Evolutionary conservation across 1,140 invertebrate genomes (phyloP), one percentile per base, ranked within the genome.

Genomic region (Nylanderia fulva): DNA sequence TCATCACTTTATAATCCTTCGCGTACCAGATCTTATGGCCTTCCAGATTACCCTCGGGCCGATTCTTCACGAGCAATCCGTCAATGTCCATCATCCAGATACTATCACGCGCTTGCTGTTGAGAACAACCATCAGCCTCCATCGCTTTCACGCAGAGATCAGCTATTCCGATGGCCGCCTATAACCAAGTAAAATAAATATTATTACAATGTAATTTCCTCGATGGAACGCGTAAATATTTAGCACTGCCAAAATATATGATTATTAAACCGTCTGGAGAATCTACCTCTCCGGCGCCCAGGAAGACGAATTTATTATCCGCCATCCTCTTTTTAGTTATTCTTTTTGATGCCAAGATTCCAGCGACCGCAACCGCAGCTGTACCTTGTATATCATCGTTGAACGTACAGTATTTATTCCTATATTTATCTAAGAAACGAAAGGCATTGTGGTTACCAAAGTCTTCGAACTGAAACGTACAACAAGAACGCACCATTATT

Each of bases 331-430:
- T 97, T 77, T 96, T 97, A 0, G 98, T 99, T 21, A 99, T 95
- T 88, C 97, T 96, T 61, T 97, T 96, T 1, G 98, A 97, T 0
- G 98, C 98, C 52, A 99, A 93, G 7, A 99, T 94, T 6, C 99
- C 99, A 36, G 98, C 98, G 0, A 99, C 98, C 15, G 98, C 98
- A 0, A 99, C 99, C 39, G 97, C 96, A 0, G 99, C 99, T 0
- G 99, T 99, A 29, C 99, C 98, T 95, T 99, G 98, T 92, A 99
- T 99, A 92, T 99, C 99, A 93, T 99, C 99, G 92, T 99, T 99
- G 92, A 99, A 99, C 7, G 98, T 99, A 91, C 98, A 99, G 91
- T 99, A 99, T 60, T 96, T 95, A 83, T 97, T 95, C 74, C 97
- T 95, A 93, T 99, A 99, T 93, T 98, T 98, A 84, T 98, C 97